phyloP scores from a whole-genome alignment of 2,888 invertebrate species.

The Therioaphis trifolii region DNA sequence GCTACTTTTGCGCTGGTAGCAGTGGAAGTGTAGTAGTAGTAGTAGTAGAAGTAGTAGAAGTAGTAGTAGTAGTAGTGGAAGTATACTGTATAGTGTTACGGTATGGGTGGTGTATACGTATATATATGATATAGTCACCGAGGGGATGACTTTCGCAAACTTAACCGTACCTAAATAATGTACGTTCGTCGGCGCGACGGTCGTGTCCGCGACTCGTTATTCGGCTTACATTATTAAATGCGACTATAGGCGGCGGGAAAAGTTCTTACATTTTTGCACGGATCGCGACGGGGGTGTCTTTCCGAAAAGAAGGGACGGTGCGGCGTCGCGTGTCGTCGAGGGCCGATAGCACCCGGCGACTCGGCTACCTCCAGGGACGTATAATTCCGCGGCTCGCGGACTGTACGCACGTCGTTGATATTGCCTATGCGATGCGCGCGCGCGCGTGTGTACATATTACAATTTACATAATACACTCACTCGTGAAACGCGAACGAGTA shows the following conservation, averaged over 20 bases:
- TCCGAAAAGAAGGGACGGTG: neutral
- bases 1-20: no score
- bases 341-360: no score
- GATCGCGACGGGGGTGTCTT: neutral
- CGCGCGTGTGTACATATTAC: neutral
- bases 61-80: no score
- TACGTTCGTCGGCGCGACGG: neutral
- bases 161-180: neutral
- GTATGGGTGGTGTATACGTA: no score
- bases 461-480: no score
- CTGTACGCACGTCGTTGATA: neutral
- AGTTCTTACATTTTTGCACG: neutral
- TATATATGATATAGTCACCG: neutral
- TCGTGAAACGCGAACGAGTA: no score
- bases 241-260: neutral
- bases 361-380: neutral
- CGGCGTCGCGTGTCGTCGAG: neutral
- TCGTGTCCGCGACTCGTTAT: neutral
- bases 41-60: no score
- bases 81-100: no score
- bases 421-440: neutral
- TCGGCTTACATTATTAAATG: conserved; percentile 28
- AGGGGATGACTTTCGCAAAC: conserved; percentile 26
- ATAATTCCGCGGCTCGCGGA: neutral
- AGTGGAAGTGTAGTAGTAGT: no score